Conservation (phyloP, 2,888 invertebrate species). For the Euzophera pinguis region DNA sequence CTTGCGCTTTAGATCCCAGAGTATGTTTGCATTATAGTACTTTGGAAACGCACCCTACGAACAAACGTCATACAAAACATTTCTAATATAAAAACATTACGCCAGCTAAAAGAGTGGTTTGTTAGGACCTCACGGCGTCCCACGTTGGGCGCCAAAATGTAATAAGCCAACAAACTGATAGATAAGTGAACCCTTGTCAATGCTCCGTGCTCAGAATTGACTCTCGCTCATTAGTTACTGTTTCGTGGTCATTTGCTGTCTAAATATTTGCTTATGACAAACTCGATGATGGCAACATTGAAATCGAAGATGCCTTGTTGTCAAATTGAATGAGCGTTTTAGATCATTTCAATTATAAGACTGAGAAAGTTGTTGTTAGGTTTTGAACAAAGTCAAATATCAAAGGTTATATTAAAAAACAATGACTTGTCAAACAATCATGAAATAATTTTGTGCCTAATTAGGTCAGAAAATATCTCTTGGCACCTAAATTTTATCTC, state of each 20-base stretch:
- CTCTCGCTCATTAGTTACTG: conserved; percentile 1
- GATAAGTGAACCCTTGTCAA: conserved; percentile 13
- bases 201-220: conserved; percentile 9
- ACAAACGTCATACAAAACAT: background rate
- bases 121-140: background rate
- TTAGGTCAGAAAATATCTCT: too few relatives aligned
- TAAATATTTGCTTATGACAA: conserved; percentile 4
- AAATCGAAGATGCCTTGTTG: background rate
- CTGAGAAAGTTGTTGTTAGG: background rate
- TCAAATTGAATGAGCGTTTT: background rate
- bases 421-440: too few relatives aligned
- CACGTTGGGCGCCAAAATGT: conserved; percentile 10
- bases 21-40: too few relatives aligned
- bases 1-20: too few relatives aligned
- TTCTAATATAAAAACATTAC: background rate
- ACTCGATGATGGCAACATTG: background rate
- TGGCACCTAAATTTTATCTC: too few relatives aligned
- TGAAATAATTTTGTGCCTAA: too few relatives aligned
- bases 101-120: background rate
- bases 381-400: too few relatives aligned
- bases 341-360: background rate
- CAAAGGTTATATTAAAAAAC: too few relatives aligned
- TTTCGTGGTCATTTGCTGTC: background rate
- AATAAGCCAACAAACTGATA: conserved; percentile 8
- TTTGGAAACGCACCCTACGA: too few relatives aligned